These are phyloP conservation scores for Tachystola acroxantha DNA, from an alignment of 2,888 invertebrate species.

Conservation along the genomic window DNA sequence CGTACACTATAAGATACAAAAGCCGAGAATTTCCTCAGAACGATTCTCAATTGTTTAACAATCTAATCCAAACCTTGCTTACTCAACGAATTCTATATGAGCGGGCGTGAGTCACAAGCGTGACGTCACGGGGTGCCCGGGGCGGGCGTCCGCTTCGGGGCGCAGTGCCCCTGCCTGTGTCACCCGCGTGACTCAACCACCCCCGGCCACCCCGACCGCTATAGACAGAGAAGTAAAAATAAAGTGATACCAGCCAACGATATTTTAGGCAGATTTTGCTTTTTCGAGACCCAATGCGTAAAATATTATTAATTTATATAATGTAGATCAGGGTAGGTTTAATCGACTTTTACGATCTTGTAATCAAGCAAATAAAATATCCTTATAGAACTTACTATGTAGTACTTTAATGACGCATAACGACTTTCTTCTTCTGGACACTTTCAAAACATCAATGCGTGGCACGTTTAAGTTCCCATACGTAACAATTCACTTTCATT, in stretches of 20 bases:
- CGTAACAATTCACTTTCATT: conserved; percentile 46
- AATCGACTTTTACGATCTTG: too few species aligned
- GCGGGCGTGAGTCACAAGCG: conserved; percentile 48
- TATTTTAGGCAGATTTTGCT: too few species aligned
- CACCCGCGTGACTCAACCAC: conserved; percentile 49
- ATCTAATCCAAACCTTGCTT: conserved; percentile 1
- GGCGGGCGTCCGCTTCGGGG: conserved; percentile 17
- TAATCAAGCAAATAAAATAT: too few species aligned
- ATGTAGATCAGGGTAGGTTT: too few species aligned
- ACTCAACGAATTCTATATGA: conserved; percentile 30
- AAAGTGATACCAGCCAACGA: conserved; percentile 20
- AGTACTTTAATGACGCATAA: too few species aligned
- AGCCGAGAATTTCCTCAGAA: background rate
- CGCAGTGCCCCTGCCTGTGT: conserved; percentile 41
- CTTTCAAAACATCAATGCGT: conserved; percentile 36
- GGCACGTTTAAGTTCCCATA: conserved; percentile 29
- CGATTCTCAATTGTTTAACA: background rate
- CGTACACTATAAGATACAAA: background rate
- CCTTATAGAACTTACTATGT: too few species aligned
- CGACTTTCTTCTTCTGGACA: conserved; percentile 18
- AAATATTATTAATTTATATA: too few species aligned
- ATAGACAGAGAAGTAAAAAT: conserved; percentile 37
- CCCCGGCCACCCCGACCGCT: conserved; percentile 18
- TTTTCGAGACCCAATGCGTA: too few species aligned
- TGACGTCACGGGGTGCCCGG: conserved; percentile 54